Percentiles rank a stretch among this genome's conserved stretches.
phyloP scores from a whole-genome alignment of 1,140 invertebrate species.

The Mercenaria mercenaria region DNA sequence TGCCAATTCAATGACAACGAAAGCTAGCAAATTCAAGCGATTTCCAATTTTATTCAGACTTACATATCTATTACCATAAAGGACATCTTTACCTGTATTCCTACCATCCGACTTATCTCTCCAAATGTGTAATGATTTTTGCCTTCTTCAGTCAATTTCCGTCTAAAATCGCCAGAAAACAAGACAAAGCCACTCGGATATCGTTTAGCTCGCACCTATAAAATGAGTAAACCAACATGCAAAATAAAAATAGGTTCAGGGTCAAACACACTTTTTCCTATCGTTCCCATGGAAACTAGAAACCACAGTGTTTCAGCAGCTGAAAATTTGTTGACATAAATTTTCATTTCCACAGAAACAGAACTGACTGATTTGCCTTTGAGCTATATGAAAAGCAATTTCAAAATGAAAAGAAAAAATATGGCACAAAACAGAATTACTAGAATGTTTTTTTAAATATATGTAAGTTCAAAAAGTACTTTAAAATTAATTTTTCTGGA shows the following conservation, averaged over 20 bases:
- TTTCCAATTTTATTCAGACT: background rate
- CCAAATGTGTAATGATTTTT: constrained; percentile 94
- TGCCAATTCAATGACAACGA: background rate
- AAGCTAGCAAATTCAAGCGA: background rate
- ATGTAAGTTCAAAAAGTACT: no score
- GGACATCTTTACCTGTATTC: constrained; percentile 91
- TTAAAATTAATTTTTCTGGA: no score
- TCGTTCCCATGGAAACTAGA: constrained; percentile 11
- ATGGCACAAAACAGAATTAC: no score
- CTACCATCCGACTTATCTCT: constrained; percentile 98
- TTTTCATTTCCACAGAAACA: background rate
- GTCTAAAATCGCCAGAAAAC: constrained; percentile 98
- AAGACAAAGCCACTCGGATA: constrained; percentile 99
- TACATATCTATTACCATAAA: background rate
- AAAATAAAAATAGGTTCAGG: constrained; percentile 41
- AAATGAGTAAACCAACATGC: constrained; percentile 68
- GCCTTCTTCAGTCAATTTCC: constrained; percentile 93
- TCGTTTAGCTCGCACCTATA: constrained; percentile 72
- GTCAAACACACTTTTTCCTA: background rate
- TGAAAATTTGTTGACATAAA: no score
- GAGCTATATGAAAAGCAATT: background rate
- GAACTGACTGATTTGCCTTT: background rate
- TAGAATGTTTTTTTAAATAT: no score
- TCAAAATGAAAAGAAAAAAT: no score
- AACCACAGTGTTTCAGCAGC: background rate